These are phyloP conservation scores for Apistogramma diplotaenia DNA, from an alignment of 2,113 vertebrate species.

Conservation along the genomic window DNA sequence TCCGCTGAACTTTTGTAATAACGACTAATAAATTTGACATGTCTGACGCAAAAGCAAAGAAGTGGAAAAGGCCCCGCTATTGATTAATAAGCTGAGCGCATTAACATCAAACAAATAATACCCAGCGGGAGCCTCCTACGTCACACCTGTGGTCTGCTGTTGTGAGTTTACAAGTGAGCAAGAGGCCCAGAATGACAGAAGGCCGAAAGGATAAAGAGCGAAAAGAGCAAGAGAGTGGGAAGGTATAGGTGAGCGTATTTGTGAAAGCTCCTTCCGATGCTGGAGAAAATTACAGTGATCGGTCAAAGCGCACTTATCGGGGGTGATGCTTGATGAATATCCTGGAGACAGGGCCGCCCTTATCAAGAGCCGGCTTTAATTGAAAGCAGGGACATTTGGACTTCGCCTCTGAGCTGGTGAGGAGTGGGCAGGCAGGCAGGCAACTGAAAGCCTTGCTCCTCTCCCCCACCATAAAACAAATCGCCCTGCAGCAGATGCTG, in stretches of 20 bases:
- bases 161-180: background rate
- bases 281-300: slow-evolving; percentile 61
- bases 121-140: slow-evolving; percentile 24
- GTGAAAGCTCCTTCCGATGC: slow-evolving; percentile 9
- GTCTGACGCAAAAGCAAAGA: slow-evolving; percentile 27
- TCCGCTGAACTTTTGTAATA: slow-evolving; percentile 48
- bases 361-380: slow-evolving; percentile 74
- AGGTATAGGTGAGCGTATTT: slow-evolving; percentile 36
- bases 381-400: slow-evolving; percentile 73
- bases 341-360: slow-evolving; percentile 65
- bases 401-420: slow-evolving; percentile 43
- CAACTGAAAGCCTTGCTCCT: slow-evolving; percentile 39
- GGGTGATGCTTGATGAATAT: slow-evolving; percentile 72
- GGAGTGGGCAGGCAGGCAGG: slow-evolving; percentile 34
- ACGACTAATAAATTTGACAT: slow-evolving; percentile 60
- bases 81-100: slow-evolving; percentile 63
- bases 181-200: background rate
- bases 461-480: slow-evolving; percentile 67
- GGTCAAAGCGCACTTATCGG: slow-evolving; percentile 63
- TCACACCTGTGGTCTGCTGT: slow-evolving; percentile 11
- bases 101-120: slow-evolving; percentile 62
- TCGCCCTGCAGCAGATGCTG: slow-evolving; percentile 69
- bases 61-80: slow-evolving; percentile 43
- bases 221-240: slow-evolving; percentile 13
- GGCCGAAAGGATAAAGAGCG: background rate